Percentiles rank a stretch among this genome's conserved stretches.
These are phyloP conservation scores for Aphelenchoides bicaudatus DNA, from an alignment of 2,888 invertebrate species.

Conservation along the genomic window DNA sequence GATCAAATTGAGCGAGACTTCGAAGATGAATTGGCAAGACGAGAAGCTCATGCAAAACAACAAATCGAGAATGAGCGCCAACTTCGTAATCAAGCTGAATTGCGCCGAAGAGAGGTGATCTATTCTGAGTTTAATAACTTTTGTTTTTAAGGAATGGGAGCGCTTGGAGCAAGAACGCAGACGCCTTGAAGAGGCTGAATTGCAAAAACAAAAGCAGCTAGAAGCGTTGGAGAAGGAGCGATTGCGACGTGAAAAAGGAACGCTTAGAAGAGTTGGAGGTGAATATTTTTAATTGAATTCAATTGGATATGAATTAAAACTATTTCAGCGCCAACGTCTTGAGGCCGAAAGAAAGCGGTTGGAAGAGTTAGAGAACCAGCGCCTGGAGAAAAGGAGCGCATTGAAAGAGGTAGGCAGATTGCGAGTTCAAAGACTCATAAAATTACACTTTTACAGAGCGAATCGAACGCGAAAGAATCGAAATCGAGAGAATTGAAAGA, in stretches of 20 bases:
- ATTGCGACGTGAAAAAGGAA: conserved; percentile 40
- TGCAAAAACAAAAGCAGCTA: conserved; percentile 36
- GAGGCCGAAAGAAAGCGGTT: conserved; percentile 29
- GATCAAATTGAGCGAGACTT: conserved; percentile 48
- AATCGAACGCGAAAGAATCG: conserved; percentile 40
- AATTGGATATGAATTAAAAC: conserved; percentile 31
- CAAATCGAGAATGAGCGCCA: conserved; percentile 45
- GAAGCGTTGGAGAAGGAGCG: conserved; percentile 39
- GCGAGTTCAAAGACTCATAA: background rate
- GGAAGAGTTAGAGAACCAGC: conserved; percentile 27
- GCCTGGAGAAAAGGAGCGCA: conserved; percentile 24
- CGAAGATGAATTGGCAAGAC: too few relatives aligned
- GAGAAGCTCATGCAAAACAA: conserved; percentile 44
- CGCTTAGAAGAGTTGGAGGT: conserved; percentile 41
- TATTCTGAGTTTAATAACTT: conserved; percentile 16
- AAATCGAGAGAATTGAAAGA: conserved; percentile 55
- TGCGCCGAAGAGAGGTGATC: conserved; percentile 32
- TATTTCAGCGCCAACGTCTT: conserved; percentile 48
- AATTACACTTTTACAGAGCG: conserved; percentile 17
- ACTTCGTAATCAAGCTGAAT: conserved; percentile 37
- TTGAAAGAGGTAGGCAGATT: too few relatives aligned
- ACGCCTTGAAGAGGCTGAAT: conserved; percentile 45
- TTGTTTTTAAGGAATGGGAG: conserved; percentile 47
- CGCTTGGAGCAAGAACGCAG: conserved; percentile 44
- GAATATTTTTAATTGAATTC: conserved; percentile 35